These are phyloP conservation scores for Silurus lanzhouensis DNA, from an alignment of 2,797 vertebrate species.

Conservation along the genomic window DNA sequence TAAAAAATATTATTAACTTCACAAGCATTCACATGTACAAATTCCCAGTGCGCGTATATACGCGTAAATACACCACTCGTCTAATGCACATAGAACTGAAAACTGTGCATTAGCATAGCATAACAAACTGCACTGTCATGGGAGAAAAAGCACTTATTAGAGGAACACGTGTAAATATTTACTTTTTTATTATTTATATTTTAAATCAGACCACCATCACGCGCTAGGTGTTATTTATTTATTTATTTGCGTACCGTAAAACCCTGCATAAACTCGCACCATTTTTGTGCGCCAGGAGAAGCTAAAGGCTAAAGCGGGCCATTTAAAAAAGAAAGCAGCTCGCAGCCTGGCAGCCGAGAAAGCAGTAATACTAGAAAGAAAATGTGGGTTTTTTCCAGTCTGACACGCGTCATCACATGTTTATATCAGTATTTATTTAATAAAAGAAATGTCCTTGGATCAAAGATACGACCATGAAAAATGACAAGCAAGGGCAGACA, in stretches of 20 bases:
- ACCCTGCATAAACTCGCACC: neutral
- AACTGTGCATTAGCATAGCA: neutral
- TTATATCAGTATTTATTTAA: neutral
- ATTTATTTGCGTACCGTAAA: slow-evolving; percentile 10
- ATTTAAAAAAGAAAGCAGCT: slow-evolving; percentile 47
- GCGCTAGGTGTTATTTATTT: no score
- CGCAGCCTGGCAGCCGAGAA: neutral
- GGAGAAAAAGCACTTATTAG: neutral
- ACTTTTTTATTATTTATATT: no score
- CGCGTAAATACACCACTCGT: neutral
- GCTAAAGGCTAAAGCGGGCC: slow-evolving; percentile 44
- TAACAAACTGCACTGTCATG: neutral
- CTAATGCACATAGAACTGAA: neutral
- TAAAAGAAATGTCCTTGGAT: neutral
- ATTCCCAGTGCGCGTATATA: neutral
- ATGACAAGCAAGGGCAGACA: slow-evolving; percentile 20
- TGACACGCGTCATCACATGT: neutral
- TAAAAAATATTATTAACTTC: neutral
- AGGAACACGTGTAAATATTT: neutral
- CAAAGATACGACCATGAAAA: slow-evolving; percentile 2
- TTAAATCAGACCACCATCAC: neutral
- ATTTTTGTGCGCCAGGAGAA: no score
- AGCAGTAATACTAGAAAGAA: neutral
- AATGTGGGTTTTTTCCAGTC: neutral
- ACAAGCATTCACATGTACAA: neutral